Evolutionary conservation across 1,140 invertebrate genomes (phyloP), one percentile per base, ranked within the genome.

Genomic region (Branchinecta lynchi): DNA sequence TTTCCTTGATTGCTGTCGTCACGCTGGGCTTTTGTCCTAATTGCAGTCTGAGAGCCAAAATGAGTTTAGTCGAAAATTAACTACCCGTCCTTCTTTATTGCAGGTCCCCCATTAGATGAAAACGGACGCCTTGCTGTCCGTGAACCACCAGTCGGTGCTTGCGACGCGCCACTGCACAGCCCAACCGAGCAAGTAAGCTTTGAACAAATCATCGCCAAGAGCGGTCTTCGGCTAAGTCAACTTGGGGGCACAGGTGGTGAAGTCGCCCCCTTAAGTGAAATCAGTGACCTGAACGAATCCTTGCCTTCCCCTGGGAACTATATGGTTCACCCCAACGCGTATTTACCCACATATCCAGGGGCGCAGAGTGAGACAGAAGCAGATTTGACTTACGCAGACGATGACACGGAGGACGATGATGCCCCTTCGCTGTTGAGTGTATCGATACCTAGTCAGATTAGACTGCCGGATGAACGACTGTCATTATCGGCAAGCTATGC

Each of bases 271-370:
- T 69, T 76, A 69, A 72, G 66, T 72, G 75, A 73, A 70, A 73
- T 77, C 71, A 78, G 81, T 80, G 73, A 77, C 78, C 75, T 80
- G 80, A 72, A 78, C 78, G 75, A 78, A 75, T 74, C 73, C 69
- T 70, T 71, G 44, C 74, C 77, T 72, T 69, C 75, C 83, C 82
- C 86, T 70, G 85, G 85, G 72, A 86, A 86, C 76, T 90, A 90
- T 77, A 80, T 89, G 73, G 83, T 87, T 72, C 88, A 92, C 81
- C 89, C 88, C 66, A 89, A 92, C 78, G 85, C 87, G 68, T 93
- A 93, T 79, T 82, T 93, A 74, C 90, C 90, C 51, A 82, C 83
- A 71, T 86, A 87, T 75, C 87, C 85, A 75, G 84, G 86, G 70
- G 85, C 85, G 74, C 77, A 44, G n/a, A 73, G 69, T 68, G 72